Percentiles rank a stretch among this genome's conserved stretches.
Conservation (phyloP, 1,140 invertebrate genomes). For the Dysdera silvatica region DNA sequence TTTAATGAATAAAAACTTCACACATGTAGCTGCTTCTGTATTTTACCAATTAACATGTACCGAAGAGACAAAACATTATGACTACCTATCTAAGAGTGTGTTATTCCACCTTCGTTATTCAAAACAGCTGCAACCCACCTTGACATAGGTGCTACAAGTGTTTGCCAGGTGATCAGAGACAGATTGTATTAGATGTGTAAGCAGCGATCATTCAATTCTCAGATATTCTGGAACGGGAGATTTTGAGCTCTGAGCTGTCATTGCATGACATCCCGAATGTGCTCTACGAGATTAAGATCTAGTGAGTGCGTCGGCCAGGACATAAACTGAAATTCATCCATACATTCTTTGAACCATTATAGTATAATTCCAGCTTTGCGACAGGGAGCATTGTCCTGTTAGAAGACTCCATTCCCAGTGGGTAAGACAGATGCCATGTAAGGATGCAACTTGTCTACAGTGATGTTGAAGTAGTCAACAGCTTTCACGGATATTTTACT, state of each 20-base stretch:
- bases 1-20: no score
- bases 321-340: not conserved
- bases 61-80: not conserved
- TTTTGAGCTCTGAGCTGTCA: not conserved
- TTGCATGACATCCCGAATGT: not conserved
- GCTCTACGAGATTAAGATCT: not conserved
- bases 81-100: not conserved
- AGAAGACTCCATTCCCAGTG: not conserved
- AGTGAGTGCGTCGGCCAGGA: not conserved
- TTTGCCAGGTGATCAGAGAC: not conserved
- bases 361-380: not conserved
- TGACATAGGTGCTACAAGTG: not conserved
- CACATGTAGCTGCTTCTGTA: no score
- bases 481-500: not conserved
- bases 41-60: not conserved
- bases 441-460: no score
- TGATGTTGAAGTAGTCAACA: not conserved
- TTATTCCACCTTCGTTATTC: not conserved
- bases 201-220: not conserved
- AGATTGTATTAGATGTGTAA: not conserved
- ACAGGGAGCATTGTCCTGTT: not conserved
- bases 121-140: not conserved
- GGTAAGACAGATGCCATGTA: not conserved
- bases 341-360: not conserved
- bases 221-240: no score